Conservation (phyloP, 2,797 vertebrate genomes). For the Thamnophis elegans region DNA sequence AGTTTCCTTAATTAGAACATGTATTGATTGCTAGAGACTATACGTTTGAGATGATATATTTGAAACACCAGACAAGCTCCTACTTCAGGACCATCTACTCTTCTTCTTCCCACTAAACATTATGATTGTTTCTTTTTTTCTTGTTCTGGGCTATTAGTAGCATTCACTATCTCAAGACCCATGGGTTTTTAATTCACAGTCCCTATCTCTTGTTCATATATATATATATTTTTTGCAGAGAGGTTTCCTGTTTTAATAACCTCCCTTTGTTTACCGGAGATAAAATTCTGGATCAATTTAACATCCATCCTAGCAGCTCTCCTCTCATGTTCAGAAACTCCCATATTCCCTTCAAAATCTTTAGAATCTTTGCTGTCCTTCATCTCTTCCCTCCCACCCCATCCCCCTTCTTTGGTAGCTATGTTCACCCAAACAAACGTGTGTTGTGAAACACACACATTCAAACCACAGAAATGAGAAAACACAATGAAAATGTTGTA, state of each 20-base stretch:
- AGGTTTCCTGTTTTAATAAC: slow-evolving; percentile 10
- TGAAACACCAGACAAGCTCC: slow-evolving; percentile 63
- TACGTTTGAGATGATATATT: slow-evolving; percentile 64
- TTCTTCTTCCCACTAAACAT: slow-evolving; percentile 47
- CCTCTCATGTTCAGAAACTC: slow-evolving; percentile 7
- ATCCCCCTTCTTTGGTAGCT: neutral
- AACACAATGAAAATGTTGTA: neutral
- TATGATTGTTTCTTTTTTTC: slow-evolving; percentile 27
- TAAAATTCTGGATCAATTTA: neutral
- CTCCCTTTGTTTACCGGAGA: slow-evolving; percentile 14
- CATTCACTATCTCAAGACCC: slow-evolving; percentile 21
- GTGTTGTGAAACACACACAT: neutral
- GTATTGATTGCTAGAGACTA: slow-evolving; percentile 68
- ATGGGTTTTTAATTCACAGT: slow-evolving; percentile 33
- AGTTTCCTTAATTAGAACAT: slow-evolving; percentile 68
- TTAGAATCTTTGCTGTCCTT: slow-evolving; percentile 21
- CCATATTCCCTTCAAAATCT: slow-evolving; percentile 31
- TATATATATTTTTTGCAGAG: slow-evolving; percentile 19
- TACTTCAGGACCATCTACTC: slow-evolving; percentile 54
- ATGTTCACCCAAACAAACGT: neutral
- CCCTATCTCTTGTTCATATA: slow-evolving; percentile 20
- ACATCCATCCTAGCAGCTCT: slow-evolving; percentile 1
- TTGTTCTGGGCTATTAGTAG: slow-evolving; percentile 34
- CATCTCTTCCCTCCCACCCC: slow-evolving; percentile 20
- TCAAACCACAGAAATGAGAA: neutral